Conservation (phyloP, 64 coral and sea anemone species). For the Exaiptasia diaphana region DNA sequence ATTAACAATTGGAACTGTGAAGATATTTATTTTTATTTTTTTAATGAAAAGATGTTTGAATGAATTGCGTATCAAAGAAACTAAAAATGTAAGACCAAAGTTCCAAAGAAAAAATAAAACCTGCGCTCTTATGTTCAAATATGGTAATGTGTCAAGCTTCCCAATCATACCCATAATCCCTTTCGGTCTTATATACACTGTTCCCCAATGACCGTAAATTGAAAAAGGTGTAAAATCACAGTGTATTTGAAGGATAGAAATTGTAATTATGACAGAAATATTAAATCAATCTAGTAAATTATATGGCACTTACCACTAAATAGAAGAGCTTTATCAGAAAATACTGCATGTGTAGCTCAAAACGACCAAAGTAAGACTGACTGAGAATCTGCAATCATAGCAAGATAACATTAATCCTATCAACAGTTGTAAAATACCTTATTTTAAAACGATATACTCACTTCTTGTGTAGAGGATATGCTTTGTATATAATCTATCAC, state of each 20-base stretch:
- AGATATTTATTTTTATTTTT: not conserved
- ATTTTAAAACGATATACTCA: not conserved
- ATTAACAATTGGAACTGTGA: not conserved
- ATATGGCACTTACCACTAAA: constrained; percentile 52
- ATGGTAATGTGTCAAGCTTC: no score
- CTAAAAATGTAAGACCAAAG: no score
- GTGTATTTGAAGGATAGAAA: no score
- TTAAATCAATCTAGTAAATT: not conserved
- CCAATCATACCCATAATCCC: no score
- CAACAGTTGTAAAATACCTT: not conserved
- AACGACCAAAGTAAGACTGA: constrained; percentile 42
- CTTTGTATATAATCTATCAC: not conserved
- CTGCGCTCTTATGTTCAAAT: no score
- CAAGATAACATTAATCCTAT: not conserved
- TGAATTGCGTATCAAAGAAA: no score
- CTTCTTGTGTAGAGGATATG: not conserved
- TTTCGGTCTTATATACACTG: no score
- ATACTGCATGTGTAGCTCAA: constrained; percentile 83
- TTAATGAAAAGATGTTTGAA: no score
- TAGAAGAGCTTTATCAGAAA: constrained; percentile 81
- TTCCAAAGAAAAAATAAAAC: no score
- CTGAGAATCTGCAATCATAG: not conserved
- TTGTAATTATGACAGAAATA: not conserved
- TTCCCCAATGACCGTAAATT: no score
- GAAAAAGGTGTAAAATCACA: no score